Evolutionary conservation across 2,888 invertebrate species (phyloP).

Genomic region (Leptinotarsa peninsularis): DNA sequence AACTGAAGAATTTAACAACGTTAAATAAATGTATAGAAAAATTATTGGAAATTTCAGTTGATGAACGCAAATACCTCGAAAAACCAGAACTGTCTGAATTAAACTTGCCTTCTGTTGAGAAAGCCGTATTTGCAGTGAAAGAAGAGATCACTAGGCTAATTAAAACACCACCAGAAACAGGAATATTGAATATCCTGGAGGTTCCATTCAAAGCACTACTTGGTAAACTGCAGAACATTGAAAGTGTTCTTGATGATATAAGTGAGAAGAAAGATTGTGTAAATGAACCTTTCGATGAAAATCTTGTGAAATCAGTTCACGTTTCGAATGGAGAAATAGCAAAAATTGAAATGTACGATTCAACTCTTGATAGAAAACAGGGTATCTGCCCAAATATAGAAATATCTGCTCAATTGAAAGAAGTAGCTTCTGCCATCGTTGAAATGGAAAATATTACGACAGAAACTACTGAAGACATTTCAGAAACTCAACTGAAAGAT

Average conservation of each 20-base stretch:
- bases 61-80: constrained; percentile 40
- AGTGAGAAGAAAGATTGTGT: background rate
- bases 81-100: constrained; percentile 36
- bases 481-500: background rate
- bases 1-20: constrained; percentile 33
- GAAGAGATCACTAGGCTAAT: constrained; percentile 36
- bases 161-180: background rate
- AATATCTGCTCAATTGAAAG: background rate
- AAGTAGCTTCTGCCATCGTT: background rate
- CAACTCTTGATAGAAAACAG: background rate
- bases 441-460: background rate
- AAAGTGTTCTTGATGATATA: background rate
- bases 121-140: constrained; percentile 44
- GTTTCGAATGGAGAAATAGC: too few species aligned
- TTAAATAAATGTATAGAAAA: constrained; percentile 47
- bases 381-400: background rate
- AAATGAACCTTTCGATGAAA: background rate
- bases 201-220: constrained; percentile 40
- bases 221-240: constrained; percentile 28
- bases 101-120: constrained; percentile 27
- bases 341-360: background rate
- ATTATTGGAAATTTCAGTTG: constrained; percentile 42
- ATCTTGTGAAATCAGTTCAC: background rate
- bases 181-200: constrained; percentile 14
- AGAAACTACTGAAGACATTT: background rate